Evolutionary conservation across 2,888 invertebrate species (phyloP).

Genomic region (Tyria jacobaeae): DNA sequence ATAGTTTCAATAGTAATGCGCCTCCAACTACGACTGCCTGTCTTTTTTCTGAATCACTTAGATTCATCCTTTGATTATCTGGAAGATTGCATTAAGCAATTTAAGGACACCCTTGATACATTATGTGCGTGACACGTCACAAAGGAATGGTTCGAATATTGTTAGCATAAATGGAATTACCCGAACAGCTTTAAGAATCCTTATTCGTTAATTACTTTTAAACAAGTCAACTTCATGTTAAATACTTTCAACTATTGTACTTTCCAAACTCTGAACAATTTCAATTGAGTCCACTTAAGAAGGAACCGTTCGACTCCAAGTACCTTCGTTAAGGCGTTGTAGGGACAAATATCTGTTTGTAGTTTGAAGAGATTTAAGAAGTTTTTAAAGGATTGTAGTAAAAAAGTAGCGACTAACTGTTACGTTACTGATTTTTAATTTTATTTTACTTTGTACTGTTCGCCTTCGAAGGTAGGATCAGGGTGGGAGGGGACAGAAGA

Average conservation of each 20-base stretch:
- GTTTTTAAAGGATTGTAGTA: not conserved
- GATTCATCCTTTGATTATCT: too few species aligned
- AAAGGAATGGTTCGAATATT: not conserved
- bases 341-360: not conserved
- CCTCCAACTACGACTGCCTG: too few species aligned
- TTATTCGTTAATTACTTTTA: not conserved
- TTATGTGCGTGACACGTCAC: too few species aligned
- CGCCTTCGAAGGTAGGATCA: too few species aligned
- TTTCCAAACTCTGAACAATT: conserved; percentile 5
- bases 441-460: too few species aligned
- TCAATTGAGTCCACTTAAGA: conserved; percentile 1
- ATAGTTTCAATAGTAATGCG: too few species aligned
- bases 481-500: too few species aligned
- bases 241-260: conserved; percentile 8
- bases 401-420: not conserved
- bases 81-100: too few species aligned
- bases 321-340: conserved; percentile 4
- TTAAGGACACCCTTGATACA: too few species aligned
- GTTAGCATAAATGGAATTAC: not conserved
- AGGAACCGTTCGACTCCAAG: conserved; percentile 3
- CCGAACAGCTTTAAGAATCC: not conserved
- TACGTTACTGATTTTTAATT: too few species aligned
- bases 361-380: not conserved
- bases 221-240: conserved; percentile 18
- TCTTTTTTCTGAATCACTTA: too few species aligned